A percentile compares a stretch with the other conserved stretches of the same genome.
Conservation (phyloP, 2,797 vertebrate genomes). For the Podargus strigoides region DNA sequence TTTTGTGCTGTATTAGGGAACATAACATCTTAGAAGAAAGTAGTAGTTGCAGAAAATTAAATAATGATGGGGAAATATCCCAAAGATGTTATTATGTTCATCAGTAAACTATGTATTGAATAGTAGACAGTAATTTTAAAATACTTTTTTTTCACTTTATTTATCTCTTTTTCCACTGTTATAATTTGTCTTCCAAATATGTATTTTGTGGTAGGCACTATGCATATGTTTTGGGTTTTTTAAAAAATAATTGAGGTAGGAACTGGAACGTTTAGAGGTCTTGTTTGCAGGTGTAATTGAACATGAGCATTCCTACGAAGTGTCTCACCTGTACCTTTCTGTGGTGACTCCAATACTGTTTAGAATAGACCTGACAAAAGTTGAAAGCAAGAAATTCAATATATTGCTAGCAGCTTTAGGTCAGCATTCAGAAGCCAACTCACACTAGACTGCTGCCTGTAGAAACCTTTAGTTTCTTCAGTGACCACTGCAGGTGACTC, state of each 20-base stretch:
- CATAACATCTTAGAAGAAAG: background rate
- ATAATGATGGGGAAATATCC: background rate
- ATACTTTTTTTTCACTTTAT: background rate
- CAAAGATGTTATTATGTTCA: background rate
- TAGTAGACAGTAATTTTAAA: background rate
- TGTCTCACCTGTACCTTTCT: background rate
- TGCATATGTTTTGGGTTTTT: rapidly evolving
- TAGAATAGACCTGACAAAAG: background rate
- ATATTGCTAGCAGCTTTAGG: background rate
- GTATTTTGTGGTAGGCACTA: background rate
- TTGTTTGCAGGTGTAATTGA: background rate
- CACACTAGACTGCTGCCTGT: background rate
- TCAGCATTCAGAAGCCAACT: background rate
- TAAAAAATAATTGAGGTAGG: background rate
- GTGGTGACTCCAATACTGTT: background rate
- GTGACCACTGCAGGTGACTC: background rate
- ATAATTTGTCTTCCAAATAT: background rate
- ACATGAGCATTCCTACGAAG: background rate
- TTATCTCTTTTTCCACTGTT: background rate
- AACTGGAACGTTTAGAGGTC: background rate
- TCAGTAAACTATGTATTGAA: background rate
- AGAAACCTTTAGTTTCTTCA: background rate
- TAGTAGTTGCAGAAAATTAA: background rate
- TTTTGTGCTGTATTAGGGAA: background rate
- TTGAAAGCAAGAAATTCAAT: background rate